Evolutionary conservation across 1,140 invertebrate genomes (phyloP).

Genomic region (Neotoxoptera formosana): DNA sequence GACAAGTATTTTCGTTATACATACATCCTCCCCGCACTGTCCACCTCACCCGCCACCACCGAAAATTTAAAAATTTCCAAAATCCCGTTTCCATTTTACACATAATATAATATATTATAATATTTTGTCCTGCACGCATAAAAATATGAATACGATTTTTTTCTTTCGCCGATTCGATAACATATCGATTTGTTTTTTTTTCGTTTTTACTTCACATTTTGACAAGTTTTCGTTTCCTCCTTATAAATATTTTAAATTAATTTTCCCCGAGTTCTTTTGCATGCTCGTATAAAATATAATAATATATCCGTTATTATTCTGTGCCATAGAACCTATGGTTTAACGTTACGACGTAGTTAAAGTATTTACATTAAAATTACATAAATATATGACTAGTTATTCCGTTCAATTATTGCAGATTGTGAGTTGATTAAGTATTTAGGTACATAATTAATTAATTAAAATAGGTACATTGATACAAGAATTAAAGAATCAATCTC

Average conservation of each 20-base stretch:
- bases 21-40: neutral
- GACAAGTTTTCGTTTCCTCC: neutral
- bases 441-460: neutral
- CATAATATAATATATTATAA: neutral
- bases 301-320: too few species aligned
- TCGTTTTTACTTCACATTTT: neutral
- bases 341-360: neutral
- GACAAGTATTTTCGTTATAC: neutral
- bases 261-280: neutral
- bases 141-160: neutral
- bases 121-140: neutral
- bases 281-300: too few species aligned
- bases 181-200: neutral
- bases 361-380: neutral
- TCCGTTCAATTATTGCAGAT: neutral
- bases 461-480: neutral
- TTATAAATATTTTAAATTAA: slow-evolving; percentile 4
- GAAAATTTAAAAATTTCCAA: neutral
- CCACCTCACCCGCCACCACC: too few species aligned
- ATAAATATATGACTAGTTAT: neutral
- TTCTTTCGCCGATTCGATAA: neutral
- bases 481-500: neutral
- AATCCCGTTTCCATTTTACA: neutral
- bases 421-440: neutral
- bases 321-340: neutral